Base-by-base conservation (phyloP, 1,140 invertebrate species). In the Globodera ellingtonae region DNA sequence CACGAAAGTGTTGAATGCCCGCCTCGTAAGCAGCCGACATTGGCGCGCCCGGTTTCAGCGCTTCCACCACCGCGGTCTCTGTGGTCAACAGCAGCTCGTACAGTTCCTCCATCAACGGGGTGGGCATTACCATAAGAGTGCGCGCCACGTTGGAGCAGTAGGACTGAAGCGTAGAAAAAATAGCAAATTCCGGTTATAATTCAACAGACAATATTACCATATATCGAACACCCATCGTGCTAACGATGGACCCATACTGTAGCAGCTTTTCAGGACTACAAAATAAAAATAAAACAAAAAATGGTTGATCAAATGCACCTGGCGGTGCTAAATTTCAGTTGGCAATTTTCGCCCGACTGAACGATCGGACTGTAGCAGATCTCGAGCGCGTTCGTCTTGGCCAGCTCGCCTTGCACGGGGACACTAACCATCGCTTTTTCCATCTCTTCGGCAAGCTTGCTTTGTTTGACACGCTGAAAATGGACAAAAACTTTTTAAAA, bases 321-420 rank as follows among this genome's bases (percentile, higher is more conserved):
- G 48, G 91, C 92, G 67, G 94, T 94, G 89, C 95, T 97, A 89
- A 99, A 99, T 90, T 99, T 99, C 1, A 99, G 91, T 88, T 93
- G 95, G 91, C 98, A 99, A 88, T 95, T 94, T 8, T 96, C 96
- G 48, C 97, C 97, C 83, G 96, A 98, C 89, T 99, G 97, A 88
- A 99, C 96, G 79, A 99, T 99, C 0, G 97, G 94, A 3, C 95
- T 95, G 90, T 99, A 99, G 90, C 97, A 98, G 92, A 97, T 95
- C 88, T 98, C 97, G 6, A 99, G 92, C 88, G 95, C 93, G 21
- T 92, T 92, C 90, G 98, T 96, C 6, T 94, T 82, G 46, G 93
- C 92, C 0, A 98, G 94, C 91, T 96, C 97, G 90, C 98, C 98
- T 88, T 98, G 98, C 81, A 91, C 90, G 77, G 90, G 88, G n/a